Base-by-base conservation (phyloP, 2,888 invertebrate genomes). In the Microdon myrmicae region DNA sequence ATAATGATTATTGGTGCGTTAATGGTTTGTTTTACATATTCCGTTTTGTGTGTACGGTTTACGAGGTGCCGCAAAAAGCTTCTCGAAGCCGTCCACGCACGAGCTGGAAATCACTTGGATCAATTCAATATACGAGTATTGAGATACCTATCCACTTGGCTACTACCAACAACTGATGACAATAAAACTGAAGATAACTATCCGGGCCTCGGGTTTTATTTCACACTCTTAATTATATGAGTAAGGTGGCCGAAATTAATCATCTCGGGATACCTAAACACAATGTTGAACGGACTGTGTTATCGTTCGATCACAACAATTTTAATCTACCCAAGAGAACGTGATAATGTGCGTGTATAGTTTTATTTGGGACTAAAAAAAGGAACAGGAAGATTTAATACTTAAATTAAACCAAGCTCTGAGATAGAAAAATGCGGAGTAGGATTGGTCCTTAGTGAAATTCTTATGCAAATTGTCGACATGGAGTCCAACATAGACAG, bases 21-120 rank as follows among this genome's bases (percentile, higher is more conserved):
- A 77, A 77, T 77, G 77, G 77, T 79, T 78, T 79, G 78, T 78
- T 79, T 77, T 77, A 77, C 77, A 78, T 66, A 59, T 54, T 58
- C 58, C 29, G n/a, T n/a, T 22, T 17, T 37, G 38, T 38, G 10
- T n/a, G n/a, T 34, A 17, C 23, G 43, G 43, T 43, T 43, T 43
- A 35, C 29, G 23, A 60, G 55, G 43, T 49, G 64, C 64, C 64
- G 64, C 64, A 8, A 10, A 41, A 58, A 58, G 51, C 47, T 53
- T 26, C 17, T n/a, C n/a, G n/a, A n/a, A n/a, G n/a, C 35, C 43
- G 22, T 23, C 9, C 10, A 23, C 31, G 22, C n/a, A 17, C 10
- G n/a, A 14, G 19, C 8, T 2, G 10, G 14, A 1, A 31, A 8
- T 8, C 3, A n/a, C 8, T 5, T 12, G 4, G 7, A 8, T 9